These are phyloP conservation scores for Mycalesis mineus DNA, from an alignment of 2,888 invertebrate genomes.

Conservation along the genomic window DNA sequence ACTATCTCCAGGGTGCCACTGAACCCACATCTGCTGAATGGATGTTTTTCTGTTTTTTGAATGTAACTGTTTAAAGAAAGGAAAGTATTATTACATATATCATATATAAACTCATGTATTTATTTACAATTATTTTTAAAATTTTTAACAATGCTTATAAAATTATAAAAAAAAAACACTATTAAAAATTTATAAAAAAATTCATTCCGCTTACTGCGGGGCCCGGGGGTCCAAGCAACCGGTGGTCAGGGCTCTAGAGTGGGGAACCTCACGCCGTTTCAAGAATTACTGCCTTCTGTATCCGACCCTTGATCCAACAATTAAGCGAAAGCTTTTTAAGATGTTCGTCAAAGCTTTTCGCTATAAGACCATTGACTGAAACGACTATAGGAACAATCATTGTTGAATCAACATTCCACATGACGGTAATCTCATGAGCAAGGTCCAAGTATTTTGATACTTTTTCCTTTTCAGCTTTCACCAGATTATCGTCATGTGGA, in stretches of 20 bases:
- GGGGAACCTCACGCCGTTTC: not conserved
- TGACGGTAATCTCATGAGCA: too few relatives aligned
- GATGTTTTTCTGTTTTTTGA: slow-evolving; percentile 11
- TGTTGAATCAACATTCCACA: too few relatives aligned
- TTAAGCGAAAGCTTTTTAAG: too few relatives aligned
- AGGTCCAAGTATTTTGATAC: too few relatives aligned
- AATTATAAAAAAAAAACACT: not conserved
- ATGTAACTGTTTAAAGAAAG: slow-evolving; percentile 12
- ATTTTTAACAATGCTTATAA: too few relatives aligned
- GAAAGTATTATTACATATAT: not conserved
- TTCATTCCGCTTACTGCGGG: too few relatives aligned
- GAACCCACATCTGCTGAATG: slow-evolving; percentile 26
- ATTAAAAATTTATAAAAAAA: not conserved
- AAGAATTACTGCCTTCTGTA: not conserved
- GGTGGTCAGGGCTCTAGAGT: not conserved
- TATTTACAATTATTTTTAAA: too few relatives aligned
- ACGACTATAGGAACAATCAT: too few relatives aligned
- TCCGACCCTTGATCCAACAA: not conserved
- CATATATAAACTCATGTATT: not conserved
- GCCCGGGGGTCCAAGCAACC: not conserved
- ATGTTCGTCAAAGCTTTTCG: too few relatives aligned
- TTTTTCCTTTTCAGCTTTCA: too few relatives aligned
- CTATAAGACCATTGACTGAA: too few relatives aligned
- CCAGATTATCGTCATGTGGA: too few relatives aligned
- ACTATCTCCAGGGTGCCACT: slow-evolving; percentile 16